Percentiles rank a stretch among this genome's conserved stretches.
phyloP scores from a whole-genome alignment of 1,140 invertebrate species.

The Achatina immaculata region DNA sequence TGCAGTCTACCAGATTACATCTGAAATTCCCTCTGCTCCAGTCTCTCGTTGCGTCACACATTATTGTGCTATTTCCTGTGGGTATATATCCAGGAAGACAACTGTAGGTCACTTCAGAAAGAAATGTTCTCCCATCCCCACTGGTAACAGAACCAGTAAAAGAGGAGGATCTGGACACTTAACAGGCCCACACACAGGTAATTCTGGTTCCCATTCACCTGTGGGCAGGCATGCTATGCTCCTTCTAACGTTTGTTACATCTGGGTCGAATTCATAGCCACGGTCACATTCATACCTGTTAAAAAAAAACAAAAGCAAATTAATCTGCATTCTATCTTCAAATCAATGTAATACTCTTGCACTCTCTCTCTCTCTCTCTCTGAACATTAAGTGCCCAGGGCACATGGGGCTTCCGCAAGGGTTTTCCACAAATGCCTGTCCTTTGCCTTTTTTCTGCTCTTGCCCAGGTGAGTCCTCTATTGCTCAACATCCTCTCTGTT shows the following conservation, averaged over 20 bases:
- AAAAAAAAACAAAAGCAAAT: too few species aligned
- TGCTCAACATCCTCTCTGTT: too few species aligned
- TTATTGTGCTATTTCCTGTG: constrained; percentile 48
- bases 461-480: too few species aligned
- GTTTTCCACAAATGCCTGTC: too few species aligned
- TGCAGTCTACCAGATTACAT: constrained; percentile 55
- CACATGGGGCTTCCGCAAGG: too few species aligned
- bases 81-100: constrained; percentile 53
- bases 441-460: too few species aligned
- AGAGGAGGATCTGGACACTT: constrained; percentile 51
- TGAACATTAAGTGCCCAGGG: too few species aligned
- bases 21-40: constrained; percentile 64
- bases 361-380: too few species aligned
- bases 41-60: constrained; percentile 62
- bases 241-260: constrained; percentile 43
- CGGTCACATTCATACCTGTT: constrained; percentile 55
- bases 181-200: constrained; percentile 53
- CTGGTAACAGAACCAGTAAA: constrained; percentile 47
- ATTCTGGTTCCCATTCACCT: constrained; percentile 56
- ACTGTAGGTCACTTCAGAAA: constrained; percentile 47
- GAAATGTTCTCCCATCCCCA: constrained; percentile 36
- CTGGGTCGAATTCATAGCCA: constrained; percentile 56
- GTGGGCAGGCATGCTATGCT: constrained; percentile 52
- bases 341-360: too few species aligned
- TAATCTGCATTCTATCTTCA: too few species aligned